A percentile compares a stretch with the other conserved stretches of the same genome.
phyloP scores from a whole-genome alignment of 1,140 invertebrate genomes.

The Trichonephila clavata region DNA sequence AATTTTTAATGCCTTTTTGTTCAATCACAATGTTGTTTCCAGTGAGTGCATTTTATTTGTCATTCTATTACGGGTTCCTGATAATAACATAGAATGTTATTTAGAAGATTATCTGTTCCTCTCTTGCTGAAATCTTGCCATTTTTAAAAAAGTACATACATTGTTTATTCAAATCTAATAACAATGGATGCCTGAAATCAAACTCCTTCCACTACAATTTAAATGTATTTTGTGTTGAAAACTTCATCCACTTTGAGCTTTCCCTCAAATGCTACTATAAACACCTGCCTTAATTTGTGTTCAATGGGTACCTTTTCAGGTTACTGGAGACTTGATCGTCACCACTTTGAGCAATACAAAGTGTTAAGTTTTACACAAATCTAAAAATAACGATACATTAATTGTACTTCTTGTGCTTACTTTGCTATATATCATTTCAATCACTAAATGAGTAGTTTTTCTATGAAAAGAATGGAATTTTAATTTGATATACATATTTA shows the following conservation, averaged over 20 bases:
- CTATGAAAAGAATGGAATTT: background rate
- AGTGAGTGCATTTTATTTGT: background rate
- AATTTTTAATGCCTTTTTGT: constrained; percentile 11
- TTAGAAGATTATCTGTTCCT: constrained; percentile 64
- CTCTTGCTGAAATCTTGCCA: constrained; percentile 62
- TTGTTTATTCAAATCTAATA: constrained; percentile 22
- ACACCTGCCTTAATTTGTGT: constrained; percentile 64
- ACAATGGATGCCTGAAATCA: constrained; percentile 22
- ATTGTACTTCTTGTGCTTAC: too few species aligned
- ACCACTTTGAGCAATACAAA: background rate
- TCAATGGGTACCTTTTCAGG: constrained; percentile 1
- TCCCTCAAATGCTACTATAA: constrained; percentile 47
- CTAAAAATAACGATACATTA: too few species aligned
- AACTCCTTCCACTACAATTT: constrained; percentile 53
- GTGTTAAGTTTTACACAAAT: too few species aligned
- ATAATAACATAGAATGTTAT: constrained; percentile 38
- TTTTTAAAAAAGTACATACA: constrained; percentile 48
- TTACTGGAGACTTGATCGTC: constrained; percentile 26
- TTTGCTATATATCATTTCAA: too few species aligned
- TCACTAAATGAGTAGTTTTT: background rate
- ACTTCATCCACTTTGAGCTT: constrained; percentile 71
- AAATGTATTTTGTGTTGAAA: constrained; percentile 41
- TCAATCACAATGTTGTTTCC: background rate
- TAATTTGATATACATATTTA: too few species aligned
- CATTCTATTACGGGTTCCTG: constrained; percentile 55